Evolutionary conservation across 2,888 invertebrate species (phyloP).

Genomic region (Megamerina dolium): DNA sequence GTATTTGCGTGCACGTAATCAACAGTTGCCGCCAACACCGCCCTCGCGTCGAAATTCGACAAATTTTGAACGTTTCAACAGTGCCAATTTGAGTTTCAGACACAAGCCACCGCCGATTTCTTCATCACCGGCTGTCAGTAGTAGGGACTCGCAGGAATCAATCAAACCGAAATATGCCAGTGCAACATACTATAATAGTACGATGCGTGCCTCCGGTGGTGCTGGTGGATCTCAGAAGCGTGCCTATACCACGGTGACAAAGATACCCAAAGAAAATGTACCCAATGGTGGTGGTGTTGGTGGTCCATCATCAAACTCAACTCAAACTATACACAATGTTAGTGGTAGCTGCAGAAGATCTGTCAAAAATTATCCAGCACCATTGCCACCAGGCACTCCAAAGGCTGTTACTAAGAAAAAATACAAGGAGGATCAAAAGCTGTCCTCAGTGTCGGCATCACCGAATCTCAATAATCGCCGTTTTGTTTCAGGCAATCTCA

Average conservation of each 20-base stretch:
- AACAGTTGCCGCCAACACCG: constrained; percentile 17
- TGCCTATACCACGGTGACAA: constrained; percentile 36
- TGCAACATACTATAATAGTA: constrained; percentile 19
- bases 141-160: constrained; percentile 31
- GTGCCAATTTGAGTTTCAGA: constrained; percentile 29
- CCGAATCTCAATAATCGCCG: constrained; percentile 28
- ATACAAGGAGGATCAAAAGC: constrained; percentile 33
- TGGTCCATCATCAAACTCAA: too few relatives aligned
- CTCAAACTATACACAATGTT: constrained; percentile 2
- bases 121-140: constrained; percentile 29
- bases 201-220: constrained; percentile 16
- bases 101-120: constrained; percentile 19
- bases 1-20: constrained; percentile 28
- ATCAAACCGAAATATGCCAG: constrained; percentile 36
- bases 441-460: constrained; percentile 29
- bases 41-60: constrained; percentile 18
- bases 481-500: constrained; percentile 19
- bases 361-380: constrained; percentile 36
- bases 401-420: constrained; percentile 29
- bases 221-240: constrained; percentile 40
- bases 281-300: constrained; percentile 23
- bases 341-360: constrained; percentile 23
- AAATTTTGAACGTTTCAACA: constrained; percentile 29
- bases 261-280: constrained; percentile 45
- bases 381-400: constrained; percentile 26